phyloP scores from a whole-genome alignment of 2,888 invertebrate species.

The Sphaeridia pumilis region DNA sequence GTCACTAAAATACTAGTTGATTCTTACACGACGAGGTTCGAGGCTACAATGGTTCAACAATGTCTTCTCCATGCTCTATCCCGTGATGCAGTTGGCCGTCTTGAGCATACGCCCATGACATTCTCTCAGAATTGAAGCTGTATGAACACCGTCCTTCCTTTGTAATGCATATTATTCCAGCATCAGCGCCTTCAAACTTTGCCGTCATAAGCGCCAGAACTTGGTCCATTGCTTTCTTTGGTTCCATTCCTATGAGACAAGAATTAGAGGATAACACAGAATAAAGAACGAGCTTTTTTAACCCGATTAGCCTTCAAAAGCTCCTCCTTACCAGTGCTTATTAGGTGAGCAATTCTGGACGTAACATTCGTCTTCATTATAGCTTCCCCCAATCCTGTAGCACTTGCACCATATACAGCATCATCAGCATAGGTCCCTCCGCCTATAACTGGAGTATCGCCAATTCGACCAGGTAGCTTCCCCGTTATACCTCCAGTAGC shows the following conservation, averaged over 20 bases:
- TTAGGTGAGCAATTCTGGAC: conserved; percentile 54
- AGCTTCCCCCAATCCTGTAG: conserved; percentile 74
- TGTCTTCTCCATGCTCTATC: conserved; percentile 25
- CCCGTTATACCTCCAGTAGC: conserved; percentile 76
- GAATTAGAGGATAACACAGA: too few species aligned
- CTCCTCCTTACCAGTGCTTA: conserved; percentile 51
- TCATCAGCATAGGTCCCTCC: conserved; percentile 31
- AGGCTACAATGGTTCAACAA: conserved; percentile 18
- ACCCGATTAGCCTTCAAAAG: too few species aligned
- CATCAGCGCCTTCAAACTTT: conserved; percentile 54
- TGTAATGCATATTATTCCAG: conserved; percentile 60
- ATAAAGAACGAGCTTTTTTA: too few species aligned
- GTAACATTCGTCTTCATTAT: conserved; percentile 67
- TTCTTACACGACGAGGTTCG: too few species aligned
- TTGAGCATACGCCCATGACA: conserved; percentile 40
- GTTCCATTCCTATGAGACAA: background rate
- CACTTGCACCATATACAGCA: conserved; percentile 57
- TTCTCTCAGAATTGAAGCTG: conserved; percentile 50
- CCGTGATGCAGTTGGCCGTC: conserved; percentile 23
- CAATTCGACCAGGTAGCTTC: conserved; percentile 64
- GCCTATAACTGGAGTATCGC: conserved; percentile 52
- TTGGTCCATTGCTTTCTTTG: conserved; percentile 52
- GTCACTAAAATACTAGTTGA: too few species aligned
- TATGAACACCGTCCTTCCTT: conserved; percentile 55
- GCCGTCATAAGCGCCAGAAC: conserved; percentile 55